Base-by-base conservation (phyloP, 2,113 vertebrate species). In the Lucifuga dentata region DNA sequence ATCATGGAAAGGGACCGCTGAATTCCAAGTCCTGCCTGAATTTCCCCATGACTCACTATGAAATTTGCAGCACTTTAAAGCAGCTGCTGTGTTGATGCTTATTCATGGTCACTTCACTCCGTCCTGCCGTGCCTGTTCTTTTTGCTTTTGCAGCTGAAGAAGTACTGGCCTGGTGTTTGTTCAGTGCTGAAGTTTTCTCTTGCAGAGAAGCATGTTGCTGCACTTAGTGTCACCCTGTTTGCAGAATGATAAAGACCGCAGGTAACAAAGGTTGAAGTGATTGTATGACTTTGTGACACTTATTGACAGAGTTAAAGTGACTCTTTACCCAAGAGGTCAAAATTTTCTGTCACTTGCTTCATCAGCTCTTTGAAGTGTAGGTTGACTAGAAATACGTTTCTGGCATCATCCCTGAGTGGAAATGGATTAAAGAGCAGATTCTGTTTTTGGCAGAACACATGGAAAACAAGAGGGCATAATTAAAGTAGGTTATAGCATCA, bases 391-490 rank as follows among this genome's bases (percentile, higher is more conserved):
- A 80, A 76, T 64, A 35, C 60, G 59, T 68, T 56, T 29, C 55
- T 76, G 56, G 74, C 60, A 58, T 78, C 52, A 61, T 76, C 61
- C 64, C 36, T 12, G 20, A 68, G 35, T 62, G 71, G 26, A 86
- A 79, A 76, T 55, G 33, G 35, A 56, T 56, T 39, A 69, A 78
- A 60, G 38, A 41, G 38, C 40, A 65, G 51, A 55, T 72, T 66
- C 32, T 32, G 56, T 68, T 83, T 44, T 85, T 84, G 73, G 71
- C 76, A 76, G 65, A 77, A 79, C 15, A 55, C 41, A 19, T 80
- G 78, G 71, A 88, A 87, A 90, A 80, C 67, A 80, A 81, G 59
- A 83, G 46, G 23, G 60, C 73, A 59, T 76, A 81, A 74, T 84
- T 69, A 81, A 68, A 48, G 26, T 38, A 75, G 40, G 43, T 68